Evolutionary conservation across 35 echinoderm and acorn worm genomes (phyloP).

Genomic region (Patiria miniata): DNA sequence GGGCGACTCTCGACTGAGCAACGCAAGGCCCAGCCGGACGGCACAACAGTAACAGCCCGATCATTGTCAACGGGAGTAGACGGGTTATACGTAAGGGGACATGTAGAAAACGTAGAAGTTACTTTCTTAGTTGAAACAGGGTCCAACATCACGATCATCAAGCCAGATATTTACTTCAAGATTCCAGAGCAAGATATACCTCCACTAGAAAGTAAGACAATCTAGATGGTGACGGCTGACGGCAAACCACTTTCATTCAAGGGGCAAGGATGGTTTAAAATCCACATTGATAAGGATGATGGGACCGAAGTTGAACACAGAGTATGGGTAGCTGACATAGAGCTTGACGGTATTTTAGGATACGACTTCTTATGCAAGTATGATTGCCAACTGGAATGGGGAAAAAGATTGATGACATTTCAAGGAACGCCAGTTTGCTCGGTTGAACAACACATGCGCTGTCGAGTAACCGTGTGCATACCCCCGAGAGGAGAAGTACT

Average conservation of each 20-base stretch:
- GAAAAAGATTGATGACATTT: background rate
- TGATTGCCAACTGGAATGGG: background rate
- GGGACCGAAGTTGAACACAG: background rate
- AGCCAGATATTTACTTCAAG: slow-evolving; percentile 35
- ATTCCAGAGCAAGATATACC: slow-evolving; percentile 16
- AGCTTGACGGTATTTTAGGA: background rate
- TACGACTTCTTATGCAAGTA: slow-evolving; percentile 1
- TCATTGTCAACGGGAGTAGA: background rate
- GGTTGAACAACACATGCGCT: background rate
- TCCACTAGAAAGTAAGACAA: background rate
- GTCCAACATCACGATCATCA: slow-evolving; percentile 25
- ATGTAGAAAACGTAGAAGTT: background rate
- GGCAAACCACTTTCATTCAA: background rate
- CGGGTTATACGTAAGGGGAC: slow-evolving; percentile 19
- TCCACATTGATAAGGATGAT: background rate
- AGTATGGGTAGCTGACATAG: slow-evolving; percentile 17
- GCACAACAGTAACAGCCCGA: background rate
- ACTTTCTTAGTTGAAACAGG: slow-evolving; percentile 53
- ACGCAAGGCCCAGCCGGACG: background rate
- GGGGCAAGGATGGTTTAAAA: slow-evolving; percentile 3
- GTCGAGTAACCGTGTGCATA: background rate
- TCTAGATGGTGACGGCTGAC: background rate
- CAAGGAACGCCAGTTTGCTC: background rate
- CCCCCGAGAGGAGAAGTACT: background rate
- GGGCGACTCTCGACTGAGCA: slow-evolving; percentile 31